These are phyloP conservation scores for Petrophora chlorosata DNA, from an alignment of 2,888 invertebrate genomes.

Conservation along the genomic window DNA sequence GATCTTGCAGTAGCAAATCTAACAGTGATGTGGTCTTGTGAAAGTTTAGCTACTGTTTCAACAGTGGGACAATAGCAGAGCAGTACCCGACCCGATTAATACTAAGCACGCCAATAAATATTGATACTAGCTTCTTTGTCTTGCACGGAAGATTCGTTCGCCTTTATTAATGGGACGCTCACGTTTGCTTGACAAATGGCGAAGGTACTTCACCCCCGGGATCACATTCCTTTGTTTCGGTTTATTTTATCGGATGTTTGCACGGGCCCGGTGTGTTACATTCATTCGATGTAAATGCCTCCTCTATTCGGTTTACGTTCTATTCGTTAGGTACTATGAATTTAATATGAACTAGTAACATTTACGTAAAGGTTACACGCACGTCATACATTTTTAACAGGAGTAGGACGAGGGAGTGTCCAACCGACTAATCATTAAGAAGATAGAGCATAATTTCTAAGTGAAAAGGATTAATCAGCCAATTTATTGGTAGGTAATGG, in stretches of 20 bases:
- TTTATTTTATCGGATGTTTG: conserved; percentile 37
- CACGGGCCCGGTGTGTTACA: conserved; percentile 34
- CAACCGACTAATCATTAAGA: conserved; percentile 17
- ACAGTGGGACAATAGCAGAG: conserved; percentile 49
- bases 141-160: conserved; percentile 74
- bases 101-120: conserved; percentile 82
- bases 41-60: neutral
- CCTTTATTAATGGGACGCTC: conserved; percentile 76
- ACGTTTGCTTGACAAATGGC: conserved; percentile 74
- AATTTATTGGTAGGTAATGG: conserved; percentile 22
- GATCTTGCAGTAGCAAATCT: no score
- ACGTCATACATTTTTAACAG: conserved; percentile 29
- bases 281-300: conserved; percentile 28
- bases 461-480: conserved; percentile 31
- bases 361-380: conserved; percentile 31
- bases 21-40: conserved; percentile 7
- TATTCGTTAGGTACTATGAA: conserved; percentile 24
- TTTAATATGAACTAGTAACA: conserved; percentile 26
- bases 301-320: conserved; percentile 18
- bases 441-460: conserved; percentile 28
- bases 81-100: conserved; percentile 78
- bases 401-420: neutral
- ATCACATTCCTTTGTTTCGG: conserved; percentile 40
- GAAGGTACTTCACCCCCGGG: conserved; percentile 43
- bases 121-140: conserved; percentile 80